Conservation (phyloP, 2,888 invertebrate species). For the Agonum fuliginosum region DNA sequence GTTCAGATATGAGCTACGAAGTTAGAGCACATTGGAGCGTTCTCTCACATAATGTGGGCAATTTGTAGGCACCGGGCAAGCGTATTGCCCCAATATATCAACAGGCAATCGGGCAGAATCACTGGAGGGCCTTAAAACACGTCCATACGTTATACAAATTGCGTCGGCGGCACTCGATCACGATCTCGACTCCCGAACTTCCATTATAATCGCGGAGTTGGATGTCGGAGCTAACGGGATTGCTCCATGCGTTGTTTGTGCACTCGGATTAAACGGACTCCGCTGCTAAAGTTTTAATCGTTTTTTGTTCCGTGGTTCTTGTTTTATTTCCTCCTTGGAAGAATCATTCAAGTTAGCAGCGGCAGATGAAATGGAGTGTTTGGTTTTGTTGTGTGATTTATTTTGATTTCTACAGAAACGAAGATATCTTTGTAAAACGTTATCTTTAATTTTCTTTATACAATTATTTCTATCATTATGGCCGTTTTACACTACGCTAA, state of each 20-base stretch:
- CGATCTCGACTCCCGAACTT: constrained; percentile 52
- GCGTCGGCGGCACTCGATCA: constrained; percentile 51
- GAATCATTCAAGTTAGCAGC: constrained; percentile 13
- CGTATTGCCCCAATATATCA: constrained; percentile 55
- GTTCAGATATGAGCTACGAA: constrained; percentile 33
- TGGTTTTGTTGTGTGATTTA: constrained; percentile 8
- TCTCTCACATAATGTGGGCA: constrained; percentile 53
- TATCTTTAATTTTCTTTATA: too few relatives aligned
- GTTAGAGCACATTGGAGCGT: background rate
- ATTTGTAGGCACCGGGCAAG: constrained; percentile 56
- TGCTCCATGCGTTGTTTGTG: constrained; percentile 28
- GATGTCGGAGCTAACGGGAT: constrained; percentile 10
- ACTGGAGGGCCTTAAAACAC: constrained; percentile 72
- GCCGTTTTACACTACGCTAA: too few relatives aligned
- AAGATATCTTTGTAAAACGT: too few relatives aligned
- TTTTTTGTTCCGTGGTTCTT: constrained; percentile 12
- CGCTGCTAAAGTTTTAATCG: constrained; percentile 33
- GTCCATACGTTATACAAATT: constrained; percentile 59
- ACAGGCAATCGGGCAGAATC: constrained; percentile 70
- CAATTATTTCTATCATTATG: too few relatives aligned
- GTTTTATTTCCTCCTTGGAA: constrained; percentile 9
- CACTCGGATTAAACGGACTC: constrained; percentile 14
- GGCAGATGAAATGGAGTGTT: constrained; percentile 10
- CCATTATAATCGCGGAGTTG: constrained; percentile 57
- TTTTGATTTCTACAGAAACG: constrained; percentile 22